Conservation (phyloP, 2,113 vertebrate genomes). For the Archilochus colubris region DNA sequence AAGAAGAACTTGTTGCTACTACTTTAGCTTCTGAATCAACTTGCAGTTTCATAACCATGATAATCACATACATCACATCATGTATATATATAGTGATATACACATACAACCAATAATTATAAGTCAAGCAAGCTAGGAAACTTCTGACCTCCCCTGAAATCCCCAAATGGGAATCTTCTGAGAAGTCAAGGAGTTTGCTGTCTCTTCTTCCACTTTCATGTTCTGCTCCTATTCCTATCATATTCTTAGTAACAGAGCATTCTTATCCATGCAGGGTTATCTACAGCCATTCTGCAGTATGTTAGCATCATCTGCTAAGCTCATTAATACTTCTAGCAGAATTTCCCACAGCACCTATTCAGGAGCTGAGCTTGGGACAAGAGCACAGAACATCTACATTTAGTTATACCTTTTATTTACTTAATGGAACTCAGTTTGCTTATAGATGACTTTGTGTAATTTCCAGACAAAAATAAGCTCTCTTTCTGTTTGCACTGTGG, state of each 20-base stretch:
- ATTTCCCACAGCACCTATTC: background rate
- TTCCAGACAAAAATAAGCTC: background rate
- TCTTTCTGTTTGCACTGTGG: background rate
- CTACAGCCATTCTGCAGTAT: background rate
- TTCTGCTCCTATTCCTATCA: background rate
- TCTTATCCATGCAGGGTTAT: background rate
- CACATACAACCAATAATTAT: background rate
- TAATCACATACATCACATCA: background rate
- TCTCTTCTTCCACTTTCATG: background rate
- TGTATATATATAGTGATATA: background rate
- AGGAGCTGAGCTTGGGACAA: background rate
- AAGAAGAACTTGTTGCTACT: background rate
- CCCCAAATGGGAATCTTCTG: background rate
- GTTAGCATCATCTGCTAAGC: background rate
- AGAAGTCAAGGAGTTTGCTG: slow-evolving; percentile 15
- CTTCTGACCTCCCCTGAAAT: slow-evolving; percentile 2
- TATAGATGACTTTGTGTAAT: background rate
- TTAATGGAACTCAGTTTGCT: background rate
- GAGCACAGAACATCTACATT: background rate
- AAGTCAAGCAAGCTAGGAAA: background rate
- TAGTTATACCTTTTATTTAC: background rate
- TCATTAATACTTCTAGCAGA: background rate
- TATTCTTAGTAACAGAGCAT: background rate
- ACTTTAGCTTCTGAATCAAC: background rate
- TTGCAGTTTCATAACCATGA: background rate